A percentile compares a stretch with the other conserved stretches of the same genome.
phyloP scores from a whole-genome alignment of 2,113 vertebrate species.

The Arizona elegans region DNA sequence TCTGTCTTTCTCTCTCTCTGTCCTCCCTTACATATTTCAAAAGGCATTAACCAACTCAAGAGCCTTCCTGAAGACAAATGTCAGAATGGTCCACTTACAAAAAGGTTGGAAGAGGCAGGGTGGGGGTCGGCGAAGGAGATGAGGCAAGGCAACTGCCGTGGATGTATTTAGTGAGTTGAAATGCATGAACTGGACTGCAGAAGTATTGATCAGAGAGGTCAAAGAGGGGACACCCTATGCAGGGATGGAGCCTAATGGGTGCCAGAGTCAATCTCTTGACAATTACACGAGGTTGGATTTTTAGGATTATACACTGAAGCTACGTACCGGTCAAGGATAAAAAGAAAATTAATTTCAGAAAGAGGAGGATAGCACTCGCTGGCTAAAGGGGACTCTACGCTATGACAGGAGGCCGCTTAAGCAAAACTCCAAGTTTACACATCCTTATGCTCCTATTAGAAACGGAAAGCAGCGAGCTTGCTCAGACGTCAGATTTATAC shows the following conservation, averaged over 20 bases:
- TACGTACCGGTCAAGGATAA: background rate
- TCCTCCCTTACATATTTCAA: conserved; percentile 8
- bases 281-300: conserved; percentile 1
- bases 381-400: background rate
- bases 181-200: conserved; percentile 25
- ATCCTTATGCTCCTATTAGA: no score
- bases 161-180: conserved; percentile 20
- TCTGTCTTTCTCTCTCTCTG: no score
- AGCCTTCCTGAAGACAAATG: background rate
- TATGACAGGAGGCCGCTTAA: background rate
- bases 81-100: conserved; percentile 14
- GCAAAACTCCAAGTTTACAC: background rate
- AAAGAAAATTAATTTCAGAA: background rate
- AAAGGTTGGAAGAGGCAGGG: background rate
- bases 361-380: background rate
- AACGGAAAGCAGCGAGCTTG: no score
- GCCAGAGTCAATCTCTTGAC: background rate
- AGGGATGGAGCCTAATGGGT: conserved; percentile 16
- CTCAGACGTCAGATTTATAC: background rate
- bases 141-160: background rate
- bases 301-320: conserved; percentile 18
- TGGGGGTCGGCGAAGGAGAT: background rate
- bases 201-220: conserved; percentile 19
- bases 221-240: background rate
- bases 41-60: background rate